These are phyloP conservation scores for Trachelus troglodyta DNA, from an alignment of 2,888 invertebrate species.

Conservation along the genomic window DNA sequence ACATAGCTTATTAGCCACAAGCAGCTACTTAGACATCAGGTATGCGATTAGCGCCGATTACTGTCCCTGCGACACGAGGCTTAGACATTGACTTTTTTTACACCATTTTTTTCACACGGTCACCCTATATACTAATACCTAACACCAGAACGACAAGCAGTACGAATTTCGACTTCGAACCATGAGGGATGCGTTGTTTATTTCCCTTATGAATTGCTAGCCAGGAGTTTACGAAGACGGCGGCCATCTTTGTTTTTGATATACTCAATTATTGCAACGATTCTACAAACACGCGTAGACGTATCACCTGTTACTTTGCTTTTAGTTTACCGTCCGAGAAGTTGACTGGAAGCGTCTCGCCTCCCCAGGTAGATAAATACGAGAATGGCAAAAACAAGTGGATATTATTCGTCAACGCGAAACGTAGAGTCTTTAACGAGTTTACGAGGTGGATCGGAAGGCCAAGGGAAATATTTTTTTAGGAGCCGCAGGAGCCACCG, in stretches of 20 bases:
- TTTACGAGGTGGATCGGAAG: neutral
- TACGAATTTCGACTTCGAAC: neutral
- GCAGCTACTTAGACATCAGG: constrained; percentile 1
- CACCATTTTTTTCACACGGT: neutral
- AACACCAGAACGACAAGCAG: neutral
- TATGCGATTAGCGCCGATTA: constrained; percentile 3
- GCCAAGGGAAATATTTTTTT: neutral
- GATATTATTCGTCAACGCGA: neutral
- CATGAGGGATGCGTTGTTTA: neutral
- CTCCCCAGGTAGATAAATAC: neutral
- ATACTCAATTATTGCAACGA: neutral
- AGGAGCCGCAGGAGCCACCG: neutral
- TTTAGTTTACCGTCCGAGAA: neutral
- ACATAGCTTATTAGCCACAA: constrained; percentile 2
- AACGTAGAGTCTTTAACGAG: neutral
- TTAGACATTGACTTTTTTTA: neutral
- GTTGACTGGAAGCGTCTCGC: neutral
- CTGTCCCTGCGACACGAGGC: neutral
- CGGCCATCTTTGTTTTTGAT: neutral
- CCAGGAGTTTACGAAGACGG: neutral
- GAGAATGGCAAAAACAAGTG: neutral
- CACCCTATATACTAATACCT: neutral
- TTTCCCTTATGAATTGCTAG: neutral
- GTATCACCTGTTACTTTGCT: neutral
- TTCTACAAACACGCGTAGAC: neutral